A percentile compares a stretch with the other conserved stretches of the same genome.
Evolutionary conservation across 2,888 invertebrate genomes (phyloP).

Genomic region (Neria commutata): DNA sequence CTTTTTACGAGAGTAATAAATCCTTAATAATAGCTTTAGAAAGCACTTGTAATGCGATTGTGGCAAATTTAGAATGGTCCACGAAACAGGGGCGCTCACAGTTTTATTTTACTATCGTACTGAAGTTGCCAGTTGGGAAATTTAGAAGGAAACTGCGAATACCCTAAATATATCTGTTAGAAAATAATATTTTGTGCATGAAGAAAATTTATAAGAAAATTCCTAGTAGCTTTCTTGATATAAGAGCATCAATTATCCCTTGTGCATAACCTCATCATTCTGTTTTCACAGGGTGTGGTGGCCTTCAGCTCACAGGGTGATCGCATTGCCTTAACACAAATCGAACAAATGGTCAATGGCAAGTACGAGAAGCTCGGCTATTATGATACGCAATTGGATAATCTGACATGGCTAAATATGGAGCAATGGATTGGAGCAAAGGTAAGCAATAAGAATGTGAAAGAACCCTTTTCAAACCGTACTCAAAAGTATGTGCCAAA

Average conservation of each 20-base stretch:
- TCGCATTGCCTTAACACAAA: slow-evolving; percentile 96
- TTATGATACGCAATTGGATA: slow-evolving; percentile 94
- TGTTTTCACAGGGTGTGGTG: slow-evolving; percentile 81
- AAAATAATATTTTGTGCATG: not conserved
- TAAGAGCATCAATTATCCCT: not conserved
- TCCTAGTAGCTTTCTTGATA: not conserved
- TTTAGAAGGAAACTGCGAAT: too few species aligned
- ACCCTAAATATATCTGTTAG: not conserved
- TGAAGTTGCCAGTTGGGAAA: too few species aligned
- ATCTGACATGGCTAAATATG: slow-evolving; percentile 90
- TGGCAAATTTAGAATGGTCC: too few species aligned
- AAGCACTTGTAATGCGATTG: too few species aligned
- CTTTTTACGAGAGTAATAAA: too few species aligned
- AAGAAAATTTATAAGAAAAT: not conserved
- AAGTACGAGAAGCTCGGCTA: slow-evolving; percentile 93
- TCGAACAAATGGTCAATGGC: slow-evolving; percentile 95
- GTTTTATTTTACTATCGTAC: too few species aligned
- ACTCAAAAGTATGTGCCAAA: too few species aligned
- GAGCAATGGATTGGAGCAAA: slow-evolving; percentile 87
- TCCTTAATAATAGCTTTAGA: too few species aligned
- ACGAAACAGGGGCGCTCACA: too few species aligned
- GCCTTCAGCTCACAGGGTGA: slow-evolving; percentile 99
- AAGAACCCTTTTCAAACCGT: too few species aligned
- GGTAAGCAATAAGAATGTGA: too few species aligned
- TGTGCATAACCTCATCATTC: not conserved